These are phyloP conservation scores for Tenthredo scrophulariae DNA, from an alignment of 2,888 invertebrate species.

Conservation along the genomic window DNA sequence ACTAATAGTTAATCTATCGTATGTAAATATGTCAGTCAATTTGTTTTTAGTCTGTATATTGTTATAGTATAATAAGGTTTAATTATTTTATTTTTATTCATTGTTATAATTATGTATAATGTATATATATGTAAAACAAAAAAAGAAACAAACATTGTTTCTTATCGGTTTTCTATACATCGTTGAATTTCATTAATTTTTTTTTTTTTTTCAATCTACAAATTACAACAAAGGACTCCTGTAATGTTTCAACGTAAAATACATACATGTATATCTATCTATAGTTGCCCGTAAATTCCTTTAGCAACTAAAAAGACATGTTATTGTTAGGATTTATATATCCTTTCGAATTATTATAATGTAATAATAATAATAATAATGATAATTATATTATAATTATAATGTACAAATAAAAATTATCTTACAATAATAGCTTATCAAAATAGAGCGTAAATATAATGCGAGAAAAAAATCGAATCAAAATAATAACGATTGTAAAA, in stretches of 20 bases:
- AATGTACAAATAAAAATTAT: constrained; percentile 26
- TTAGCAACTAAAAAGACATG: neutral
- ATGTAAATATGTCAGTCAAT: constrained; percentile 48
- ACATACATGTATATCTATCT: neutral
- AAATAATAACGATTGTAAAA: constrained; percentile 40
- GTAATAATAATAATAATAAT: neutral
- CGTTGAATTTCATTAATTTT: constrained; percentile 3
- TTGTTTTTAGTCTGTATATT: constrained; percentile 37
- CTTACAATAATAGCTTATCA: constrained; percentile 20
- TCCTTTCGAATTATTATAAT: neutral
- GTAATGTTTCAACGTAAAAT: neutral
- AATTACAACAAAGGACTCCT: constrained; percentile 7
- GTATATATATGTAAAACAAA: neutral
- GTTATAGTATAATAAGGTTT: constrained; percentile 5
- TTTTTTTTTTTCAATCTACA: neutral
- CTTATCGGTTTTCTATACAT: constrained; percentile 2
- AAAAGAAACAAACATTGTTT: neutral
- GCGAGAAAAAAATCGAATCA: neutral
- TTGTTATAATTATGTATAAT: neutral
- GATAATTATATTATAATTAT: constrained; percentile 1
- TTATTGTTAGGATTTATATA: neutral
- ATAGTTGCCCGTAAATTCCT: constrained; percentile 29
- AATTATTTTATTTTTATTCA: constrained; percentile 15
- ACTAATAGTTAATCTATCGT: constrained; percentile 23
- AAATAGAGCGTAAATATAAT: neutral